phyloP scores from a whole-genome alignment of 2,113 vertebrate species.

The Osmerus eperlanus region DNA sequence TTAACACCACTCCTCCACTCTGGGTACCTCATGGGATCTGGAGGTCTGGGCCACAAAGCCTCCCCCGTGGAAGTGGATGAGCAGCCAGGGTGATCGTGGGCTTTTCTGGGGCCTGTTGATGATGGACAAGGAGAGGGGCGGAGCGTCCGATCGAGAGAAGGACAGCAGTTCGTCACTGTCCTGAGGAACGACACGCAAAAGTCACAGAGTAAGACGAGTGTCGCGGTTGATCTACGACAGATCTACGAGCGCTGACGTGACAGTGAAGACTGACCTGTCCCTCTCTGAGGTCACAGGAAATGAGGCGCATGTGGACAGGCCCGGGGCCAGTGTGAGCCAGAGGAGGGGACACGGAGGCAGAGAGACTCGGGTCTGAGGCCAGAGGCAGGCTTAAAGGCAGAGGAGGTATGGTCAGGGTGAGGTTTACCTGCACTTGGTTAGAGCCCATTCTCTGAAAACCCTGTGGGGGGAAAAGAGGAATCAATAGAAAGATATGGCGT shows the following conservation, averaged over 20 bases:
- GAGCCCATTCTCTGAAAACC: constrained; percentile 80
- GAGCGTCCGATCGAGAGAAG: constrained; percentile 63
- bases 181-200: constrained; percentile 47
- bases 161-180: constrained; percentile 77
- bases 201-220: neutral
- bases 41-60: constrained; percentile 92
- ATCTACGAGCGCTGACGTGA: neutral
- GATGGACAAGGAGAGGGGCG: constrained; percentile 59
- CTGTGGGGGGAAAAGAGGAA: constrained; percentile 49
- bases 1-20: neutral
- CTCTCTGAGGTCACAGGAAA: constrained; percentile 81
- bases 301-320: constrained; percentile 78
- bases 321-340: constrained; percentile 83
- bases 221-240: no score
- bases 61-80: constrained; percentile 86
- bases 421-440: constrained; percentile 75
- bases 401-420: constrained; percentile 77
- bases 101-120: constrained; percentile 62
- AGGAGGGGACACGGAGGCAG: constrained; percentile 74
- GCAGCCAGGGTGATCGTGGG: constrained; percentile 70
- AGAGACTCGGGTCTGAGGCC: constrained; percentile 72
- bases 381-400: constrained; percentile 75
- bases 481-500: neutral
- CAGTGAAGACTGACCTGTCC: constrained; percentile 74
- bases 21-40: constrained; percentile 80